Evolutionary conservation across 2,888 invertebrate genomes (phyloP).

Genomic region (Sipha maydis): DNA sequence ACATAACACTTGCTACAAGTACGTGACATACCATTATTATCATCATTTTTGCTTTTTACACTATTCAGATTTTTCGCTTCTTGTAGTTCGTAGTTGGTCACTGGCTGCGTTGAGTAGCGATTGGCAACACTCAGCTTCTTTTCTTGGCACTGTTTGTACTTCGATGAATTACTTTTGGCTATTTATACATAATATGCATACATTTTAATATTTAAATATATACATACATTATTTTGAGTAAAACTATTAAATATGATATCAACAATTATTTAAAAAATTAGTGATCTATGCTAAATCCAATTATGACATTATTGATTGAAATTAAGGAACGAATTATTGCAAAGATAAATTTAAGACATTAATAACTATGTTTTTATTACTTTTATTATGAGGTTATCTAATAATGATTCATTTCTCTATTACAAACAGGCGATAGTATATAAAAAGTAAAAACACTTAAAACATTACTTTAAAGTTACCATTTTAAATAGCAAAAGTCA

Average conservation of each 20-base stretch:
- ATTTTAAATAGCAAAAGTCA: neutral
- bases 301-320: conserved; percentile 5
- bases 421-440: neutral
- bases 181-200: conserved; percentile 52
- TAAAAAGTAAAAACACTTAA: neutral
- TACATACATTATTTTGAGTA: conserved; percentile 31
- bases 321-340: neutral
- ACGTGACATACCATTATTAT: conserved; percentile 57
- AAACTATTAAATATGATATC: conserved; percentile 56
- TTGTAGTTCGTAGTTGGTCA: conserved; percentile 74
- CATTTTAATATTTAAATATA: neutral
- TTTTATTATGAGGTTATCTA: conserved; percentile 27
- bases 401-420: neutral
- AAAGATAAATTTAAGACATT: neutral
- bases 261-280: neutral
- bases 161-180: conserved; percentile 45
- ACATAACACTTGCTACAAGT: conserved; percentile 31
- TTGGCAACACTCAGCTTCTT: conserved; percentile 66
- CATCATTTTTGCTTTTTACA: conserved; percentile 38
- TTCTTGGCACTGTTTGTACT: conserved; percentile 59
- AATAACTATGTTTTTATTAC: conserved; percentile 8
- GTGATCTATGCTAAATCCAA: neutral
- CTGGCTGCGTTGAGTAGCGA: conserved; percentile 78
- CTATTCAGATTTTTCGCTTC: conserved; percentile 58
- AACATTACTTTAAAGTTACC: neutral